Evolutionary conservation across 2,113 vertebrate genomes (phyloP).

Genomic region (Felis catus): F.catus_Fca126_mat1.0 CM031419.1:50913501-50914000

Average conservation of each 20-base stretch:
- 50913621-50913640: neutral
- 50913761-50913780: neutral
- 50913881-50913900: neutral
- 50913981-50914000: neutral
- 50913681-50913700: neutral
- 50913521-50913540: neutral
- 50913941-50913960: neutral
- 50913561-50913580: neutral
- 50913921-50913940: neutral
- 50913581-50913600: neutral
- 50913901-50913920: neutral
- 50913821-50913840: neutral
- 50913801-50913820: neutral
- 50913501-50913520: neutral
- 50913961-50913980: neutral
- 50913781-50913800: neutral
- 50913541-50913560: neutral
- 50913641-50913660: neutral
- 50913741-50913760: neutral
- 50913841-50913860: conserved; percentile 17
- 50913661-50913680: neutral
- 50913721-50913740: neutral
- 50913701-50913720: no score
- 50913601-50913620: neutral
- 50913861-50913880: conserved; percentile 40